A percentile compares a stretch with the other conserved stretches of the same genome.
Conservation (phyloP, 2,113 vertebrate genomes). For the Actenoides hombroni region DNA sequence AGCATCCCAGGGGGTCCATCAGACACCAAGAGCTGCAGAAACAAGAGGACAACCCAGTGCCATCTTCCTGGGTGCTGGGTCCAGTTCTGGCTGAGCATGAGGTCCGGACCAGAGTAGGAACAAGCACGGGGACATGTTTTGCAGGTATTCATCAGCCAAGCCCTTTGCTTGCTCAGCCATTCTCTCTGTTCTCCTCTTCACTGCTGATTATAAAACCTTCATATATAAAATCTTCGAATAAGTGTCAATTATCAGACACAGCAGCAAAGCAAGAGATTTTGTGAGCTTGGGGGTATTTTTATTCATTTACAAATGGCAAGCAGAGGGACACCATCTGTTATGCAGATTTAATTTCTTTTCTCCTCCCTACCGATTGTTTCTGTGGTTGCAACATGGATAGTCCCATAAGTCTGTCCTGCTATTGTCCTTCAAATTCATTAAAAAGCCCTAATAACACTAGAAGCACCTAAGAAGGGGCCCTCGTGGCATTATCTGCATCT, state of each 20-base stretch:
- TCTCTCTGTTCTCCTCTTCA: neutral
- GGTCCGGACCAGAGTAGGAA: neutral
- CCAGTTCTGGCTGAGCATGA: fast-evolving
- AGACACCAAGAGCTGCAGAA: neutral
- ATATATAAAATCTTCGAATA: neutral
- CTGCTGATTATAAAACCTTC: neutral
- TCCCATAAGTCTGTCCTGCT: neutral
- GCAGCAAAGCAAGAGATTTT: neutral
- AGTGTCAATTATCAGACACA: neutral
- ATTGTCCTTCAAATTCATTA: neutral
- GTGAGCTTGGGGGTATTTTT: conserved; percentile 6
- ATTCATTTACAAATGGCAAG: neutral
- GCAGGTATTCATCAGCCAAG: neutral
- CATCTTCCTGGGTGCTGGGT: too few relatives aligned
- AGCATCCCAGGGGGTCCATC: neutral
- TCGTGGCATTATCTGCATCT: neutral
- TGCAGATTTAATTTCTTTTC: neutral
- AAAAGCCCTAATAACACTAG: neutral
- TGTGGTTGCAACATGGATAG: neutral
- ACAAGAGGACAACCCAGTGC: neutral
- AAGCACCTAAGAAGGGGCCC: neutral
- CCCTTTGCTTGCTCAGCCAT: neutral
- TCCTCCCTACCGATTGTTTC: neutral
- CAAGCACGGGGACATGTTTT: neutral
- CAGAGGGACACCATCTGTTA: conserved; percentile 1